Conservation (phyloP, 2,888 invertebrate genomes). For the Oxytorus armatus region DNA sequence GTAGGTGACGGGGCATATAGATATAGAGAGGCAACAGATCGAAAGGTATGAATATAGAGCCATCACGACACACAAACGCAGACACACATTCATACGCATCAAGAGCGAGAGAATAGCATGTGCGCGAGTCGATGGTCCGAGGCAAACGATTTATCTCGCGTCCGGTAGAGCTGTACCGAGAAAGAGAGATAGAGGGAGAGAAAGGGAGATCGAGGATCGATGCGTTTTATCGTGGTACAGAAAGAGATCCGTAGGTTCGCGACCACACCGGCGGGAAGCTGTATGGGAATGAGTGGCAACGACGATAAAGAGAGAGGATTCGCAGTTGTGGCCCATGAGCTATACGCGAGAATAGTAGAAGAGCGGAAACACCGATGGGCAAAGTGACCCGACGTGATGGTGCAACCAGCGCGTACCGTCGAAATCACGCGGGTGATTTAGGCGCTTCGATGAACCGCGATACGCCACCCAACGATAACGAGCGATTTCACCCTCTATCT, state of each 20-base stretch:
- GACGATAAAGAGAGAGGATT: slow-evolving; percentile 64
- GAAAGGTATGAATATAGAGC: slow-evolving; percentile 16
- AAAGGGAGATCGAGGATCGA: slow-evolving; percentile 64
- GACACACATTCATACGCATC: background rate
- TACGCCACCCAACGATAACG: slow-evolving; percentile 65
- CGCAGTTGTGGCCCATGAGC: slow-evolving; percentile 51
- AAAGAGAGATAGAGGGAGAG: slow-evolving; percentile 15
- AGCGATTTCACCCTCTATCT: slow-evolving; percentile 46
- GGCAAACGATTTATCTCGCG: slow-evolving; percentile 65
- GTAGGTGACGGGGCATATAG: slow-evolving; percentile 12
- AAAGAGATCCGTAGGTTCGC: slow-evolving; percentile 46
- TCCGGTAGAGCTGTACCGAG: slow-evolving; percentile 20
- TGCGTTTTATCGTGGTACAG: slow-evolving; percentile 65
- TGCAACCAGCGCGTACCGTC: slow-evolving; percentile 54
- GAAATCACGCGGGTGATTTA: slow-evolving; percentile 68
- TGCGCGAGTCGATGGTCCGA: slow-evolving; percentile 65
- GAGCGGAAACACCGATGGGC: slow-evolving; percentile 48
- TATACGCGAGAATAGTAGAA: slow-evolving; percentile 21
- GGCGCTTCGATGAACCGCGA: slow-evolving; percentile 66
- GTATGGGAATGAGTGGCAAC: slow-evolving; percentile 57
- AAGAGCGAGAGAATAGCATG: slow-evolving; percentile 42
- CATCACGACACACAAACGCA: slow-evolving; percentile 13
- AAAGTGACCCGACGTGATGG: slow-evolving; percentile 54
- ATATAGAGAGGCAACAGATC: slow-evolving; percentile 15
- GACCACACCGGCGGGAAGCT: slow-evolving; percentile 47